Evolutionary conservation across 1,140 invertebrate species (phyloP), one percentile per base, ranked within the genome.

Genomic region (Zaprionus camerounensis): DNA sequence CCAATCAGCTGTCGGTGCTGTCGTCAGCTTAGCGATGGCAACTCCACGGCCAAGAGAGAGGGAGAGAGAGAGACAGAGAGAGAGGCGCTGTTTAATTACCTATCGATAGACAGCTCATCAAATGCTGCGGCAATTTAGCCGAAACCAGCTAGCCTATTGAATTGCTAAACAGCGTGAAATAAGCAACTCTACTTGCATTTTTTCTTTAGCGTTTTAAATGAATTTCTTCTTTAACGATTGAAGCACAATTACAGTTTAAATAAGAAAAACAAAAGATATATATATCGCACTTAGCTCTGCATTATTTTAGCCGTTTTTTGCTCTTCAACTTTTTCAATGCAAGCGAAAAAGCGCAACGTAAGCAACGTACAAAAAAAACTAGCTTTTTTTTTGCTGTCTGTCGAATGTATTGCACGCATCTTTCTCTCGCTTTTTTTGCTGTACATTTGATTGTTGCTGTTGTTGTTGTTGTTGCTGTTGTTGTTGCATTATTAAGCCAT

Each of bases 401-500:
- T 46, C 41, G 41, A 46, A 31, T 15, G 20, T 61, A 53, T 55
- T n/a, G 58, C 36, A 56, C 22, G 51, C 46, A 64, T 24, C 24
- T 56, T 68, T 20, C 28, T 61, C 53, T 81, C 55, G 70, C n/a
- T 57, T 57, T 67, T 68, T 75, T 81, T 61, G 81, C 57, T 49
- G 59, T 72, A 38, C 57, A 62, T 81, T 81, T 74, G 9, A 51
- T 20, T 64, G 26, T 76, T 64, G 59, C 51, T 63, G 65, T 26
- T 56, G 71, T 68, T 64, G 46, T 67, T 67, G 57, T 62, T 69
- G 59, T 44, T 57, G 68, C 63, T 64, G 46, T 67, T 67, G 57
- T 62, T 69, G 59, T 44, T 57, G 68, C 63, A 86, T 82, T 85
- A 86, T 86, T 86, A 66, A 86, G 82, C 80, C 75, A 86, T 86